Evolutionary conservation across 1,140 invertebrate species (phyloP), one percentile per base, ranked within the genome.

Genomic region (Vanessa atalanta): DNA sequence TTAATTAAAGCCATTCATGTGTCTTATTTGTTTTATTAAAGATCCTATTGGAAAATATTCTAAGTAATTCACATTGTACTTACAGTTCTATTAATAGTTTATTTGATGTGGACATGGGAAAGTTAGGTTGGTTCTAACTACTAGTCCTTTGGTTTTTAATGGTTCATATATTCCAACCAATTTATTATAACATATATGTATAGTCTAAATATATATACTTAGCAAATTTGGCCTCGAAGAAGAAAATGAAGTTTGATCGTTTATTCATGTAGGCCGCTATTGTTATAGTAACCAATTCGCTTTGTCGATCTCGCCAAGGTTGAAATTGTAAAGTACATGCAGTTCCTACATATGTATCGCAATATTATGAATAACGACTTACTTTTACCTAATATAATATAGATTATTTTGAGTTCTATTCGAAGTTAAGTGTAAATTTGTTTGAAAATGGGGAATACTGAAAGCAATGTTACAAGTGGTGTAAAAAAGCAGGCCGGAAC

Each of bases 401-500:
- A 26, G 11, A n/a, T 61, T 70, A 13, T 57, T 3, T 11, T 60
- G 13, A 60, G n/a, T 60, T 55, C 8, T n/a, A 69, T 43, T 51
- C 16, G 7, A 47, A 43, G 20, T 47, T 2, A 47, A 1, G 20
- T 16, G 2, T 61, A 26, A 9, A 66, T 57, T 48, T 37, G 7
- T 61, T 51, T 50, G 43, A 76, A 53, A 88, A 90, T 98, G 97
- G 97, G 97, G 83, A 98, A 98, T 95, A 97, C 97, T 3, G 97
- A 98, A 83, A 98, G 97, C 83, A 98, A 98, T 93, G 97, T 98
- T 11, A 96, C 97, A 0, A 97, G 97, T 88, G 97, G 97, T 65
- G 97, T 98, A 0, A 98, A 98, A 89, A 98, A 98, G 78, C 97
- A 98, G 87, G 97, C 97, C 1, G 97, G 97, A 47, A 96, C 96